Base-by-base conservation (phyloP, 2,113 vertebrate species). In the Lonchura striata region DNA sequence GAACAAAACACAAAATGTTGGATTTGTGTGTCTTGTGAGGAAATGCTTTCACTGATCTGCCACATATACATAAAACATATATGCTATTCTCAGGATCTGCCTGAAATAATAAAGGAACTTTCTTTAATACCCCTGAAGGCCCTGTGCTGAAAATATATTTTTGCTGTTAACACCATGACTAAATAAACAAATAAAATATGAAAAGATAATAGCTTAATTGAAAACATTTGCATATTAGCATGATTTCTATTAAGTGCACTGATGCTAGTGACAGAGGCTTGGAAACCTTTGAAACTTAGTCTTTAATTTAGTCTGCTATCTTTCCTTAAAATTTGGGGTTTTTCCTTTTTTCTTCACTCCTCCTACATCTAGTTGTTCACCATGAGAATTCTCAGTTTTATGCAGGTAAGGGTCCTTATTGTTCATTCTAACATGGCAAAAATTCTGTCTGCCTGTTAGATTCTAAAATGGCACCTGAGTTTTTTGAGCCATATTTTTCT, bases 111-210 rank as follows among this genome's bases (percentile, higher is more conserved):
- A 86, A 84, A 71, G 39, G 15, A 94, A 60, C 50, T 88, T 83
- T 76, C 57, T 81, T 83, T 74, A 95, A 60, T 72, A 77, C 82
- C 44, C 76, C 82, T 0, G 0, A 90, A 95, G 88, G 75, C 60
- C 52, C 25, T 80, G 46, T 66, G 63, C 69, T 81, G 81, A 87
- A 63, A 70, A 80, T 21, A 82, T 57, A 80, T 50, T 91, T 94
- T 83, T 70, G 31, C 42, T 94, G 60, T 86, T 93, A 93, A 77
- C 71, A 72, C 65, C n/a, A 47, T 88, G 44, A 89, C 86, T 94
- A 83, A 92, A 89, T 74, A 96, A 94, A 72, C 85, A 90, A 95
- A 92, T 82, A 82, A 89, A 96, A 86, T 75, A 86, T 65, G 44
- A 88, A 95, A 94, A 94, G 44, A 75, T 75, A 94, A 82, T 82